phyloP scores from a whole-genome alignment of 2,888 invertebrate species.

The Acrobasis repandana region DNA sequence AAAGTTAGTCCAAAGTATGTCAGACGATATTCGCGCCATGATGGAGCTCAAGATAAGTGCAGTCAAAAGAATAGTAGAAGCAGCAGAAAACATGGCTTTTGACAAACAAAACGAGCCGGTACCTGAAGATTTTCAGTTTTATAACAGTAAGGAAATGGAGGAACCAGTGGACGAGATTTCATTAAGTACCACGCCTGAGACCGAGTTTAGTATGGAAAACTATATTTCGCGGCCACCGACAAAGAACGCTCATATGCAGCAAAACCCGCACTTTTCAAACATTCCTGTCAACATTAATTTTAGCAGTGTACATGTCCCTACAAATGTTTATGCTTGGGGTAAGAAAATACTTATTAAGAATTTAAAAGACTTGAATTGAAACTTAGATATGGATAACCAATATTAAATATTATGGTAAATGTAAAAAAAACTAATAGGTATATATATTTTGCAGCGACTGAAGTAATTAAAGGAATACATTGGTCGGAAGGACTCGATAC shows the following conservation, averaged over 20 bases:
- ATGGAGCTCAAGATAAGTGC: slow-evolving; percentile 95
- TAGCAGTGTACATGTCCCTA: slow-evolving; percentile 97
- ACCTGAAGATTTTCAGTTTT: slow-evolving; percentile 85
- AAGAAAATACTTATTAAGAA: slow-evolving; percentile 40
- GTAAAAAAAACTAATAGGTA: slow-evolving; percentile 20
- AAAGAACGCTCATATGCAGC: slow-evolving; percentile 85
- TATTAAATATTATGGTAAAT: background rate
- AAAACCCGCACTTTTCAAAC: slow-evolving; percentile 90
- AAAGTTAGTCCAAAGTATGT: slow-evolving; percentile 91
- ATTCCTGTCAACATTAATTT: slow-evolving; percentile 89
- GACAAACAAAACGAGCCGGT: slow-evolving; percentile 78
- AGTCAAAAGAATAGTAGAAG: slow-evolving; percentile 93
- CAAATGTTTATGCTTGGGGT: slow-evolving; percentile 96
- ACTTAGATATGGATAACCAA: background rate
- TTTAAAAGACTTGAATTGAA: background rate
- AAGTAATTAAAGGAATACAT: slow-evolving; percentile 95
- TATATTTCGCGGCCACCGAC: slow-evolving; percentile 81
- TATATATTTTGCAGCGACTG: slow-evolving; percentile 83
- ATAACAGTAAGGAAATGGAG: slow-evolving; percentile 87
- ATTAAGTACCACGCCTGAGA: slow-evolving; percentile 79
- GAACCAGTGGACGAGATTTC: slow-evolving; percentile 79
- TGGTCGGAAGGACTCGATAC: slow-evolving; percentile 98
- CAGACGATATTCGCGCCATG: slow-evolving; percentile 92
- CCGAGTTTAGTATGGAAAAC: slow-evolving; percentile 75
- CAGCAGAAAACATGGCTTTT: slow-evolving; percentile 91